Evolutionary conservation across 2,797 vertebrate genomes (phyloP).

Genomic region (Fistularia commersonii): DNA sequence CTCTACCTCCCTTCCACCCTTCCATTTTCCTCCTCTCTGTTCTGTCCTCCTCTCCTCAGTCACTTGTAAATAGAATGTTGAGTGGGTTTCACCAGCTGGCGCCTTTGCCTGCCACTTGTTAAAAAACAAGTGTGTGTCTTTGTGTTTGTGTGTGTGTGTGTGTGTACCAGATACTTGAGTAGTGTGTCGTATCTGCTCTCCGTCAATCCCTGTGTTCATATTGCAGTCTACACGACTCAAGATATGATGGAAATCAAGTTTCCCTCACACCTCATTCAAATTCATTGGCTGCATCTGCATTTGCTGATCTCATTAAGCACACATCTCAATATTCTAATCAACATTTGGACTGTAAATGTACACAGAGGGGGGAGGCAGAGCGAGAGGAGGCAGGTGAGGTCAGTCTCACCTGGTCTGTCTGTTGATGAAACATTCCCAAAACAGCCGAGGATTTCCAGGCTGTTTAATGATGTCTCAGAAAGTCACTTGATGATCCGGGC

Average conservation of each 20-base stretch:
- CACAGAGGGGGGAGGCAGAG: neutral
- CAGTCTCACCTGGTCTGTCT: slow-evolving; percentile 10
- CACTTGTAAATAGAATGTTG: slow-evolving; percentile 63
- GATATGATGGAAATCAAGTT: slow-evolving; percentile 16
- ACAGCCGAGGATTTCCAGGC: slow-evolving; percentile 1
- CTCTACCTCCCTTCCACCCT: slow-evolving; percentile 17
- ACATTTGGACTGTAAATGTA: neutral
- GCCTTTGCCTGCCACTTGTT: slow-evolving; percentile 58
- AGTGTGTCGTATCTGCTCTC: slow-evolving; percentile 48
- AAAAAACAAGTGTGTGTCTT: slow-evolving; percentile 42
- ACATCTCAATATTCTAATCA: neutral
- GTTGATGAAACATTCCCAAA: slow-evolving; percentile 11
- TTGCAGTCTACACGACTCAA: slow-evolving; percentile 16
- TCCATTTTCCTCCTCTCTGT: slow-evolving; percentile 16
- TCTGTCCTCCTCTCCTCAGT: slow-evolving; percentile 31
- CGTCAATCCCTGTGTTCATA: slow-evolving; percentile 26
- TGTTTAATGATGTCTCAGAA: slow-evolving; percentile 15
- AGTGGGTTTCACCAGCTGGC: slow-evolving; percentile 71
- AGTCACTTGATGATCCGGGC: slow-evolving; percentile 11
- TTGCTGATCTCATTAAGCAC: slow-evolving; percentile 4
- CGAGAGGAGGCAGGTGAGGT: slow-evolving; percentile 10
- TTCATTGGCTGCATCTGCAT: neutral
- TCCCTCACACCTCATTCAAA: neutral
- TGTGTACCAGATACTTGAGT: slow-evolving; percentile 45
- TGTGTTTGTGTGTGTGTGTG: slow-evolving; percentile 22